These are phyloP conservation scores for Aromia moschata DNA, from an alignment of 2,888 invertebrate genomes.

Conservation along the genomic window DNA sequence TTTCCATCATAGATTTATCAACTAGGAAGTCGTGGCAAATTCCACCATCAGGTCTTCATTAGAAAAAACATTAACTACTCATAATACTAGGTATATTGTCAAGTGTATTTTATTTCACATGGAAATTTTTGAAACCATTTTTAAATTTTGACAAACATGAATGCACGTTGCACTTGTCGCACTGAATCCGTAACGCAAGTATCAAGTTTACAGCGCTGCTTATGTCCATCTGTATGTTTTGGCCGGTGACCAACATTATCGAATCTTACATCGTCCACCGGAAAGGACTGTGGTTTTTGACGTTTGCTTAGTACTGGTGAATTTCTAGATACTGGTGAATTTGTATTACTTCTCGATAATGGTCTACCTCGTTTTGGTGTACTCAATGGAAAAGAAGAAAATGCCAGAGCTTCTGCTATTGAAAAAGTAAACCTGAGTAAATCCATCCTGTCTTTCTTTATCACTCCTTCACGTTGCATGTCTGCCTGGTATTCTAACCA, in stretches of 20 bases:
- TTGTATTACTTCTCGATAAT: no score
- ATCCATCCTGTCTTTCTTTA: constrained; percentile 1
- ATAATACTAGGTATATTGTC: neutral
- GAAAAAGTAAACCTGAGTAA: neutral
- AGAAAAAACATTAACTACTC: constrained; percentile 3
- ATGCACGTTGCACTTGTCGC: constrained; percentile 5
- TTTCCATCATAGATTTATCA: constrained; percentile 2
- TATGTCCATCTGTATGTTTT: neutral
- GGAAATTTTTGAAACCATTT: constrained; percentile 1
- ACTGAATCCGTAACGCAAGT: neutral
- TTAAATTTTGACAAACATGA: constrained; percentile 1
- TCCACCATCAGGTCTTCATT: neutral
- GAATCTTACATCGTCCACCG: neutral
- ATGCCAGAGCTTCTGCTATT: constrained; percentile 7
- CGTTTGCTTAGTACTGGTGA: neutral
- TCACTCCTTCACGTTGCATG: neutral
- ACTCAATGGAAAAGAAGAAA: neutral
- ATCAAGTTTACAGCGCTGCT: constrained; percentile 2
- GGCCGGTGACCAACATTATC: constrained; percentile 1
- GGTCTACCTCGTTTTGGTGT: constrained; percentile 10
- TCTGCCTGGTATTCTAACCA: neutral
- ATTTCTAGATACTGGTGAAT: neutral
- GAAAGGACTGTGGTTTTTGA: neutral
- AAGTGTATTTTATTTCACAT: neutral
- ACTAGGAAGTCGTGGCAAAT: neutral